Evolutionary conservation across 2,888 invertebrate species (phyloP).

Genomic region (Ametastegia equiseti): DNA sequence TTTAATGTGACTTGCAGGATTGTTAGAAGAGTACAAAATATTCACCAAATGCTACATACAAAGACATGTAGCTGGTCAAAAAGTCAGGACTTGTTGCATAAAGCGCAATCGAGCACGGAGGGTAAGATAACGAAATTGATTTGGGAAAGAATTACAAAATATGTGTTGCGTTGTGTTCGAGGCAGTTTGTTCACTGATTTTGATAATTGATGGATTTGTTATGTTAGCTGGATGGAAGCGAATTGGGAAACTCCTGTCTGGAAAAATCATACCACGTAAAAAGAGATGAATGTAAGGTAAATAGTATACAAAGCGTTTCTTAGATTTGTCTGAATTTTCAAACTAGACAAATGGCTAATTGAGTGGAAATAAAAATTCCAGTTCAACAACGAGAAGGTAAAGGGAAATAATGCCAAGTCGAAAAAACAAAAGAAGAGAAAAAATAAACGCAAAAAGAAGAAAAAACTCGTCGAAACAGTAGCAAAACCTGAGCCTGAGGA

Average conservation of each 20-base stretch:
- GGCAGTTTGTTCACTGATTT: background rate
- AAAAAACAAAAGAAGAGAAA: slow-evolving; percentile 22
- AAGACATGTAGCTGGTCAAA: slow-evolving; percentile 51
- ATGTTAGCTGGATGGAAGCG: background rate
- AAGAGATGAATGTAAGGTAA: background rate
- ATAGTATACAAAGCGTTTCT: background rate
- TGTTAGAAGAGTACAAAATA: slow-evolving; percentile 56
- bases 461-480: background rate
- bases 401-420: background rate
- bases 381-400: background rate
- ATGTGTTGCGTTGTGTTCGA: background rate
- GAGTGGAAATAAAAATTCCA: background rate
- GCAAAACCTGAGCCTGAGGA: slow-evolving; percentile 30
- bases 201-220: background rate
- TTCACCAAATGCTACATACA: slow-evolving; percentile 59
- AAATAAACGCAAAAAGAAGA: background rate
- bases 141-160: background rate
- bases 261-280: background rate
- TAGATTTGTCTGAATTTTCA: background rate
- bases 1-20: slow-evolving; percentile 52
- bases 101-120: slow-evolving; percentile 27
- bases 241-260: background rate
- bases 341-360: background rate
- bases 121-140: background rate
- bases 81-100: slow-evolving; percentile 58